phyloP scores from a whole-genome alignment of 2,888 invertebrate genomes.

The Ganaspis brasiliensis region DNA sequence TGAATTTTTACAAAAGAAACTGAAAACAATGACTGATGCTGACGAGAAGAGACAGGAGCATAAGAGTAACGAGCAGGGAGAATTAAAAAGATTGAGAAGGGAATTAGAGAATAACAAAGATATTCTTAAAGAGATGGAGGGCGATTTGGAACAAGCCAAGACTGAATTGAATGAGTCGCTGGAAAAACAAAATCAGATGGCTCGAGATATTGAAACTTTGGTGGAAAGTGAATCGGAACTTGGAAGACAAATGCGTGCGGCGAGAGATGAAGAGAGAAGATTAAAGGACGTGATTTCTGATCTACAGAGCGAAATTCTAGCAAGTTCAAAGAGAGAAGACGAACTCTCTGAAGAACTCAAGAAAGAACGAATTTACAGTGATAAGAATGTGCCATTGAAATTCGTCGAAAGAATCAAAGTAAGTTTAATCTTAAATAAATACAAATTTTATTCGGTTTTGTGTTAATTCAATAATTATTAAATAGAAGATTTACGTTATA shows the following conservation, averaged over 20 bases:
- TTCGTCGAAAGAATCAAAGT: conserved; percentile 79
- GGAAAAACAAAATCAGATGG: conserved; percentile 63
- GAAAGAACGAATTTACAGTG: conserved; percentile 74
- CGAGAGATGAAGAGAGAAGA: conserved; percentile 76
- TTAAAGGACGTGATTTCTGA: conserved; percentile 72
- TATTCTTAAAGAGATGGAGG: conserved; percentile 61
- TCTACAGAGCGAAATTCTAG: conserved; percentile 66
- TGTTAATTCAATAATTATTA: too few relatives aligned
- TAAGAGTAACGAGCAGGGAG: conserved; percentile 65
- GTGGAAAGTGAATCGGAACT: conserved; percentile 85
- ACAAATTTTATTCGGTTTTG: too few relatives aligned
- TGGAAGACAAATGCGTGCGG: conserved; percentile 80
- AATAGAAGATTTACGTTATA: too few relatives aligned
- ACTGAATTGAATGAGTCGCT: conserved; percentile 69
- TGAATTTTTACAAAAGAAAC: conserved; percentile 83
- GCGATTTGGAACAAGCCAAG: conserved; percentile 72
- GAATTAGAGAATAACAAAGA: conserved; percentile 71
- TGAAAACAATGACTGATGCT: conserved; percentile 73
- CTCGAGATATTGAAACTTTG: conserved; percentile 83
- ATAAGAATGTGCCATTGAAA: conserved; percentile 64
- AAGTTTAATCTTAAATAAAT: conserved; percentile 44
- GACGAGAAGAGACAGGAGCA: conserved; percentile 71
- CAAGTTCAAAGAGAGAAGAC: conserved; percentile 62
- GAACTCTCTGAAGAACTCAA: conserved; percentile 67
- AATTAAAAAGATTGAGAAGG: conserved; percentile 68